Conservation (phyloP, 64 coral and sea anemone species). For the Porites lutea region DNA sequence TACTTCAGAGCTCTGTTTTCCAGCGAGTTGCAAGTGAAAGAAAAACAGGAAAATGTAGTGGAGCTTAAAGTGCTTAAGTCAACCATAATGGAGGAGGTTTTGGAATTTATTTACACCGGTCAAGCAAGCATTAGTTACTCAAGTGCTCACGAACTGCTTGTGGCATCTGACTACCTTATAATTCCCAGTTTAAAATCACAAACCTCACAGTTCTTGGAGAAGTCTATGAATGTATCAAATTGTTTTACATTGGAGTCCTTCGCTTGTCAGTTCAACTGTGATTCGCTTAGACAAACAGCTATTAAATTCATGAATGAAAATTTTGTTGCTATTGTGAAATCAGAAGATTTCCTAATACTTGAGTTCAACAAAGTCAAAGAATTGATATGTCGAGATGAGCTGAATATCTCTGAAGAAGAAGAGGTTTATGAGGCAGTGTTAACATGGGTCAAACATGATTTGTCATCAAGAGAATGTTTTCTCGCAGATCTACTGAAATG, state of each 20-base stretch:
- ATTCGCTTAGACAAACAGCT: neutral
- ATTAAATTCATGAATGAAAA: neutral
- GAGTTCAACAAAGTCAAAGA: constrained; percentile 4
- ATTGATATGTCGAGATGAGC: constrained; percentile 45
- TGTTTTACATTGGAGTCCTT: constrained; percentile 45
- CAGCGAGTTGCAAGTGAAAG: constrained; percentile 33
- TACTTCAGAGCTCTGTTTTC: constrained; percentile 67
- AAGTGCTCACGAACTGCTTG: constrained; percentile 47
- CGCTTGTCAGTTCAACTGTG: constrained; percentile 52
- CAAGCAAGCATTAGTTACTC: neutral
- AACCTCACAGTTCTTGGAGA: constrained; percentile 9
- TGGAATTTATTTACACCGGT: constrained; percentile 69
- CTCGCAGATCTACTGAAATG: constrained; percentile 36
- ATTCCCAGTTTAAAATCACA: constrained; percentile 74
- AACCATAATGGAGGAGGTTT: neutral
- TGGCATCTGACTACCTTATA: constrained; percentile 54
- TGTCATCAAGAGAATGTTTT: constrained; percentile 9
- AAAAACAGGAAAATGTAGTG: constrained; percentile 24
- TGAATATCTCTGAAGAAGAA: constrained; percentile 62
- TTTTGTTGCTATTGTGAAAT: constrained; percentile 23
- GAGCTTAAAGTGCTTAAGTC: constrained; percentile 36
- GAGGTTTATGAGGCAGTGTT: constrained; percentile 43
- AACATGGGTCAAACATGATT: constrained; percentile 59
- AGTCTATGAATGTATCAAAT: constrained; percentile 4
- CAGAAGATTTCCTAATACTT: constrained; percentile 38